Conservation (phyloP, 2,888 invertebrate genomes). For the Eristalinus aeneus region DNA sequence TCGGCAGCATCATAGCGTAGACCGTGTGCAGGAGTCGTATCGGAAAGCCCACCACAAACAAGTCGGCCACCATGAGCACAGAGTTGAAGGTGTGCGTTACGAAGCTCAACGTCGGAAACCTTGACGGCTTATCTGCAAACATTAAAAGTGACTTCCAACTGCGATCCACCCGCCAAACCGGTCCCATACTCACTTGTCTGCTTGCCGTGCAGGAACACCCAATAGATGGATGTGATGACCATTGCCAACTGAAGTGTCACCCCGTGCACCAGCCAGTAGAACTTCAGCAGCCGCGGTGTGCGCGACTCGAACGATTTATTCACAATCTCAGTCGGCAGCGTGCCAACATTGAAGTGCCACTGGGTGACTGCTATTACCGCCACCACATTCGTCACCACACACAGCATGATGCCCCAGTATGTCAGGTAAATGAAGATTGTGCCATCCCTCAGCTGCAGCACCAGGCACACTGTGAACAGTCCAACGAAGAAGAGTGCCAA, state of each 20-base stretch:
- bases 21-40: conserved; percentile 85
- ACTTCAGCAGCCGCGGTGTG: conserved; percentile 78
- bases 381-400: conserved; percentile 76
- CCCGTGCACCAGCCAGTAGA: conserved; percentile 87
- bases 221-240: conserved; percentile 88
- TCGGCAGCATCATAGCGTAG: conserved; percentile 84
- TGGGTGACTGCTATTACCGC: conserved; percentile 77
- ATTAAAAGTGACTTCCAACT: too few species aligned
- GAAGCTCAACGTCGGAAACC: conserved; percentile 85
- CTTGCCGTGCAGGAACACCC: conserved; percentile 82
- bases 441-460: conserved; percentile 75
- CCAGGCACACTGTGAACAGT: conserved; percentile 75
- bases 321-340: conserved; percentile 71
- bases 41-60: conserved; percentile 87
- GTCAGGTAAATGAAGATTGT: conserved; percentile 80
- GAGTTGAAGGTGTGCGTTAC: conserved; percentile 89
- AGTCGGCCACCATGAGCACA: conserved; percentile 86
- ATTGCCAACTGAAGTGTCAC: conserved; percentile 85
- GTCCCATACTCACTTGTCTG: conserved; percentile 75
- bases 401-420: conserved; percentile 79
- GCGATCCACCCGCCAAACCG: background rate
- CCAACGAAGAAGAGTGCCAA: conserved; percentile 76
- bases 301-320: conserved; percentile 67
- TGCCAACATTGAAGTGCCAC: conserved; percentile 77
- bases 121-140: conserved; percentile 82